Percentiles rank a stretch among this genome's conserved stretches.
Conservation (phyloP, 2,888 invertebrate genomes). For the Drymonia ruficornis region DNA sequence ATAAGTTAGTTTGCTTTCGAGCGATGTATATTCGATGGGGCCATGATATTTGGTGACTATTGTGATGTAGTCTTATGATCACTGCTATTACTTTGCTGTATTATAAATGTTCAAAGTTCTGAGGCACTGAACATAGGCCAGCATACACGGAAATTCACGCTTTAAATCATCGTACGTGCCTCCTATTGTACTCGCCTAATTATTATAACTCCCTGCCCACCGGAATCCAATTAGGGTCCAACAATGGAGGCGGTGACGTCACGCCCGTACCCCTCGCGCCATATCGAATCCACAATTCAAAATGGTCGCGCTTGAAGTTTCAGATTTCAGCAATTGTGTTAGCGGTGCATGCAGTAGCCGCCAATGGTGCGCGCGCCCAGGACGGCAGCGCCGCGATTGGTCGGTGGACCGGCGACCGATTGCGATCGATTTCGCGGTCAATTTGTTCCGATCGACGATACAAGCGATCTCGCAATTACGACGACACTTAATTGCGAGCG, state of each 20-base stretch:
- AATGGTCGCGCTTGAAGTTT: constrained; percentile 49
- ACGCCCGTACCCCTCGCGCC: constrained; percentile 35
- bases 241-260: constrained; percentile 24
- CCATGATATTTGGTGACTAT: too few relatives aligned
- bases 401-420: constrained; percentile 42
- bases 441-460: constrained; percentile 68
- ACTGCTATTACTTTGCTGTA: too few relatives aligned
- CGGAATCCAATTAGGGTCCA: constrained; percentile 11
- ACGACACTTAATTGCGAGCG: constrained; percentile 54
- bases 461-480: constrained; percentile 47
- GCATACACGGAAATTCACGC: background rate
- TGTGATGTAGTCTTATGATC: too few relatives aligned
- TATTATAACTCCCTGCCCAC: constrained; percentile 7
- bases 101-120: background rate
- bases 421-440: constrained; percentile 65
- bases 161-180: background rate
- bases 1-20: too few relatives aligned
- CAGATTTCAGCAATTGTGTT: constrained; percentile 70
- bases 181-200: constrained; percentile 4
- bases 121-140: background rate
- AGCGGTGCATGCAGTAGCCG: constrained; percentile 48
- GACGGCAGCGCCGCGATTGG: constrained; percentile 40
- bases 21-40: too few relatives aligned
- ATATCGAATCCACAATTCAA: constrained; percentile 54
- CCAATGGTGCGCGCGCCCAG: constrained; percentile 43